Evolutionary conservation across 2,888 invertebrate genomes (phyloP).

Genomic region (Boloria selene): DNA sequence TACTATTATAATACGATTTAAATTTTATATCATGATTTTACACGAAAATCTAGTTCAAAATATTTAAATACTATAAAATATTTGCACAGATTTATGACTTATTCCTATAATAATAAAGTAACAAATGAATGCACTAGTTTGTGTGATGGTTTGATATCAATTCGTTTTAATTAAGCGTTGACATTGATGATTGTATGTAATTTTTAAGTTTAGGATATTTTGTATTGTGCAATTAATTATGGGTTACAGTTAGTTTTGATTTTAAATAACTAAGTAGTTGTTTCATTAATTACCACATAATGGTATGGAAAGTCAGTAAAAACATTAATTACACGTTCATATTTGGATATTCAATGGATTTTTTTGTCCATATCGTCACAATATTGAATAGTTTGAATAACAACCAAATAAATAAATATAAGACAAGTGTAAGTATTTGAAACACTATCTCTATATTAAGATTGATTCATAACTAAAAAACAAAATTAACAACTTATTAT

Average conservation of each 20-base stretch:
- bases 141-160: slow-evolving; percentile 49
- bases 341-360: no score
- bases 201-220: slow-evolving; percentile 55
- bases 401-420: no score
- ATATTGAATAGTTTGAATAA: no score
- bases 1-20: background rate
- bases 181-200: slow-evolving; percentile 53
- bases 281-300: background rate
- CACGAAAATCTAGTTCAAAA: background rate
- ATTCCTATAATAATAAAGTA: no score
- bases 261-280: slow-evolving; percentile 10
- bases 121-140: slow-evolving; percentile 2
- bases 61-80: slow-evolving; percentile 1
- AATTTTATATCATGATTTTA: background rate
- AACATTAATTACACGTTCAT: no score
- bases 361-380: no score
- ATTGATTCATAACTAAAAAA: no score
- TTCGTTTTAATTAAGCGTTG: slow-evolving; percentile 63
- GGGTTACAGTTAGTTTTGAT: background rate
- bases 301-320: no score
- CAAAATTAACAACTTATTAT: no score
- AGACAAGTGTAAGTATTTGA: no score
- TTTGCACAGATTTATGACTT: slow-evolving; percentile 16
- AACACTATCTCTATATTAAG: no score
- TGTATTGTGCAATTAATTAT: slow-evolving; percentile 46